A percentile compares a stretch with the other conserved stretches of the same genome.
Evolutionary conservation across 1,140 invertebrate species (phyloP).

Genomic region (Lucilia sericata): DNA sequence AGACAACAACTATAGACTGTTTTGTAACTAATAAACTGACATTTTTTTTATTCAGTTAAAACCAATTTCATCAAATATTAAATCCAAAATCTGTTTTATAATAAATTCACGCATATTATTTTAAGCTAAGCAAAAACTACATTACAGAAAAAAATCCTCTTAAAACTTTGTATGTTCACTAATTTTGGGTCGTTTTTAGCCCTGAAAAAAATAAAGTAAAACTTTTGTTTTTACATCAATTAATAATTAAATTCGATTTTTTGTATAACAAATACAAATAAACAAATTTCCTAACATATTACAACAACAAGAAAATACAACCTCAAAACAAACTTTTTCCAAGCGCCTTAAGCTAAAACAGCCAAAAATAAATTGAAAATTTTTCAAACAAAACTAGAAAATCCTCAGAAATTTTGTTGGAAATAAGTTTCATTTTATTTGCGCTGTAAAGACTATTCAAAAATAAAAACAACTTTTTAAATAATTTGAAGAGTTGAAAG

Average conservation of each 20-base stretch:
- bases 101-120: too few species aligned
- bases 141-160: not conserved
- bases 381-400: not conserved
- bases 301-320: not conserved
- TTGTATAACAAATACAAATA: not conserved
- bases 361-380: not conserved
- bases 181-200: not conserved
- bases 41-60: too few species aligned
- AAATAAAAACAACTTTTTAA: conserved; percentile 4
- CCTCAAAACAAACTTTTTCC: not conserved
- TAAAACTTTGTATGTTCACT: not conserved
- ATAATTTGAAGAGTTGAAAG: not conserved
- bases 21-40: too few species aligned
- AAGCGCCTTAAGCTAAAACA: not conserved
- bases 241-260: conserved; percentile 27
- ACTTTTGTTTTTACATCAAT: not conserved
- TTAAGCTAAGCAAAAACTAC: not conserved
- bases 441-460: not conserved
- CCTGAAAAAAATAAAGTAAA: not conserved
- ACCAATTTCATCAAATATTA: too few species aligned
- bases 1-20: too few species aligned
- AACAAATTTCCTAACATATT: not conserved
- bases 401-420: not conserved
- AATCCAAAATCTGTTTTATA: too few species aligned
- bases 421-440: not conserved